Percentiles rank a stretch among this genome's conserved stretches.
phyloP scores from a whole-genome alignment of 2,797 vertebrate genomes.

The Ceyx erithaca region DNA sequence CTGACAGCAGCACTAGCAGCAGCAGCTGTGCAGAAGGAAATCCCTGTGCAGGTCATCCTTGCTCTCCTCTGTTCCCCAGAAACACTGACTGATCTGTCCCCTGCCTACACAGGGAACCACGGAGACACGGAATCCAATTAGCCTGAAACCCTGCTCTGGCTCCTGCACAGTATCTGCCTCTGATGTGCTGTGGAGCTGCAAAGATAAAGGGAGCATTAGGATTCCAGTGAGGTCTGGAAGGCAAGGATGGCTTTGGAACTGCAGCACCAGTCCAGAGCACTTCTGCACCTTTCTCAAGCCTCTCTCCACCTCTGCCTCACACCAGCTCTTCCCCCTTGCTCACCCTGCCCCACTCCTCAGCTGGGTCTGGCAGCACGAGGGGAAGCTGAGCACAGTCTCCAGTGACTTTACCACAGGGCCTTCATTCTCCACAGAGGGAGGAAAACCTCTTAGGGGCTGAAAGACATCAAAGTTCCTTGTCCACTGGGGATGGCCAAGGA shows the following conservation, averaged over 20 bases:
- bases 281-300: neutral
- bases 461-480: neutral
- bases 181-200: constrained; percentile 60
- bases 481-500: neutral
- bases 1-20: neutral
- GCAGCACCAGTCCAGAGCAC: neutral
- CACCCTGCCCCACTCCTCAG: neutral
- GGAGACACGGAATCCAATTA: constrained; percentile 75
- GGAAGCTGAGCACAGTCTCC: neutral
- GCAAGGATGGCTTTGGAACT: constrained; percentile 7
- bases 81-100: constrained; percentile 20
- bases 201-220: constrained; percentile 75
- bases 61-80: neutral
- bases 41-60: neutral
- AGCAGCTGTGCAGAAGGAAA: neutral
- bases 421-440: neutral
- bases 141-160: constrained; percentile 60
- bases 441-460: neutral
- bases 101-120: constrained; percentile 25
- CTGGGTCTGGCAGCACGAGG: neutral
- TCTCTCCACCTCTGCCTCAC: neutral
- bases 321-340: neutral
- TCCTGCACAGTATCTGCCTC: constrained; percentile 44
- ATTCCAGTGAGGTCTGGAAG: constrained; percentile 68
- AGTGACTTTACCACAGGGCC: neutral